Percentiles rank a stretch among this genome's conserved stretches.
phyloP scores from a whole-genome alignment of 1,140 invertebrate species.

The Lordiphosa stackelbergi region DNA sequence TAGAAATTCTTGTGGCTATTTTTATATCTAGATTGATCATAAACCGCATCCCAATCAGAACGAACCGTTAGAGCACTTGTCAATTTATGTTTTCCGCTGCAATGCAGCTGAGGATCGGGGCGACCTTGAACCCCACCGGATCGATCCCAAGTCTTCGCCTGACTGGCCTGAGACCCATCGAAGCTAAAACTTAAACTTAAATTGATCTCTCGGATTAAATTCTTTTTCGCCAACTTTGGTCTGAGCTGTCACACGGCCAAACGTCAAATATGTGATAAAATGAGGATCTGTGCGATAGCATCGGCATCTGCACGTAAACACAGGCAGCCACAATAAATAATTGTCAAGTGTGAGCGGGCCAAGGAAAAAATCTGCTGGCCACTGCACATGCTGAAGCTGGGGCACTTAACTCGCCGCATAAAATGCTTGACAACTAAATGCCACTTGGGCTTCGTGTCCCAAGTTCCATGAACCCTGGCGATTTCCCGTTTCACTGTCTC shows the following conservation, averaged over 20 bases:
- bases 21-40: constrained; percentile 6
- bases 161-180: not conserved
- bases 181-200: not conserved
- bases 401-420: constrained; percentile 9
- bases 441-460: constrained; percentile 12
- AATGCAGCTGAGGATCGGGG: not conserved
- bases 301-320: constrained; percentile 6
- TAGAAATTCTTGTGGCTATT: constrained; percentile 1
- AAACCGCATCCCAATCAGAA: not conserved
- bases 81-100: constrained; percentile 2
- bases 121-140: constrained; percentile 1
- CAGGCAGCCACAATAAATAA: constrained; percentile 11
- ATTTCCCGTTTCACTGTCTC: constrained; percentile 12
- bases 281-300: constrained; percentile 6
- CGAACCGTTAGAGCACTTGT: constrained; percentile 3
- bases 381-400: constrained; percentile 5
- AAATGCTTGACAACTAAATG: constrained; percentile 16
- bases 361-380: constrained; percentile 5
- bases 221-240: constrained; percentile 11
- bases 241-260: not conserved
- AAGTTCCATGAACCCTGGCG: constrained; percentile 11
- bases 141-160: not conserved
- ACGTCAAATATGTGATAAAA: constrained; percentile 12
- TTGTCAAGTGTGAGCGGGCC: constrained; percentile 9
- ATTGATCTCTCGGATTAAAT: constrained; percentile 11